A percentile compares a stretch with the other conserved stretches of the same genome.
Evolutionary conservation across 2,113 vertebrate genomes (phyloP).

Genomic region (Phalacrocorax pelagicus): DNA sequence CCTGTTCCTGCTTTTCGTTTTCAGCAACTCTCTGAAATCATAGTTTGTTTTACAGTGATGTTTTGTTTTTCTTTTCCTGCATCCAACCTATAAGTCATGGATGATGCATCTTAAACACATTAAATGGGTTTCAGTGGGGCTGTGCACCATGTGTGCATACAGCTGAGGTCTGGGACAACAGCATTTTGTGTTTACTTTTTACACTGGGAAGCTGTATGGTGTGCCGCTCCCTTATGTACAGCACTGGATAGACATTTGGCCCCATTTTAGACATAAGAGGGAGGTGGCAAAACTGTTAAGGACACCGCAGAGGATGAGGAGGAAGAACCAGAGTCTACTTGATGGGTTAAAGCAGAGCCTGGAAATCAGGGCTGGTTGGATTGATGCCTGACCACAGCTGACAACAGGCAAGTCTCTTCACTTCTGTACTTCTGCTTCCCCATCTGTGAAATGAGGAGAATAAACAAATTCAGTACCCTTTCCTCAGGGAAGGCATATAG

Average conservation of each 20-base stretch:
- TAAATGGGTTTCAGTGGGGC: conserved; percentile 41
- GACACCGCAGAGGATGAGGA: background rate
- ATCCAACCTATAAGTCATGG: conserved; percentile 60
- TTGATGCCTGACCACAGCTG: conserved; percentile 43
- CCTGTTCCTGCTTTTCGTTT: conserved; percentile 66
- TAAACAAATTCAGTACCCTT: background rate
- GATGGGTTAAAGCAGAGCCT: background rate
- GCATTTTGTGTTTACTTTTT: background rate
- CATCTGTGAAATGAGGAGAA: background rate
- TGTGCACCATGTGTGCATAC: conserved; percentile 15
- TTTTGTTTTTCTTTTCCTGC: conserved; percentile 59
- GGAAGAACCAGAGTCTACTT: background rate
- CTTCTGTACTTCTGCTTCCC: conserved; percentile 28
- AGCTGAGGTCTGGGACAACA: background rate
- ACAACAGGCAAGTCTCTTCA: background rate
- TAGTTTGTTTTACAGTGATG: conserved; percentile 63
- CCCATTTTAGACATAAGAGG: background rate
- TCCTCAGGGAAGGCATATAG: background rate
- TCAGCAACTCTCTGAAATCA: conserved; percentile 62
- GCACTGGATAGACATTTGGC: background rate
- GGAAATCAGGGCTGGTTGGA: conserved; percentile 28
- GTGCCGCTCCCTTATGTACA: background rate
- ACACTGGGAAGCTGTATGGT: background rate
- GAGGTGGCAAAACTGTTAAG: background rate
- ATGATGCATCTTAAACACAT: conserved; percentile 40